Percentiles rank a stretch among this genome's conserved stretches.
phyloP scores from a whole-genome alignment of 2,888 invertebrate genomes.

The Tetranychus truncatus region DNA sequence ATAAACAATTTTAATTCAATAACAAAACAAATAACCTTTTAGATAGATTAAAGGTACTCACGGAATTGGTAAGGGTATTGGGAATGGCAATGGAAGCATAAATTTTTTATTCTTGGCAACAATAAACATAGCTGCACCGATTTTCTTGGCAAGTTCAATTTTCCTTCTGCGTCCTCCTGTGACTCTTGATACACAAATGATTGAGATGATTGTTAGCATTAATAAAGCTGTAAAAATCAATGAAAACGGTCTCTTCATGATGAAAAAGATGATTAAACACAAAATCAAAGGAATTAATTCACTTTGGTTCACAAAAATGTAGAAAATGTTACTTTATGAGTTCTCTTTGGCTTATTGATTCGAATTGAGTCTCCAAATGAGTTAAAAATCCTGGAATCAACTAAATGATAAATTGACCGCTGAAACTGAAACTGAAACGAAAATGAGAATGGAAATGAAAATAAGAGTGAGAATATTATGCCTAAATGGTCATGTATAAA shows the following conservation, averaged over 20 bases:
- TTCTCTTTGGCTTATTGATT: neutral
- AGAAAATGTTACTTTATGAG: neutral
- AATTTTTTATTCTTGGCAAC: slow-evolving; percentile 6
- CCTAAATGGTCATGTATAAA: too few relatives aligned
- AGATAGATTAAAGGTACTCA: neutral
- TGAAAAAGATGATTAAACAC: neutral
- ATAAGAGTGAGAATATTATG: too few relatives aligned
- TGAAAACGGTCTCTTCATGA: neutral
- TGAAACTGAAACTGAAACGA: too few relatives aligned
- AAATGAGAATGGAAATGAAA: too few relatives aligned
- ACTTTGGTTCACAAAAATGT: neutral
- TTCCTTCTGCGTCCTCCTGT: neutral
- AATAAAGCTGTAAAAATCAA: neutral
- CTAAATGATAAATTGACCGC: too few relatives aligned
- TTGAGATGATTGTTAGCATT: neutral
- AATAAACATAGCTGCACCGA: neutral
- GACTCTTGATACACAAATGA: neutral
- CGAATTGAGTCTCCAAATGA: too few relatives aligned
- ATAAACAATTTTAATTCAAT: too few relatives aligned
- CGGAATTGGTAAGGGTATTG: slow-evolving; percentile 1
- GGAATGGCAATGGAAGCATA: neutral
- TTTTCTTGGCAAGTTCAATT: slow-evolving; percentile 10
- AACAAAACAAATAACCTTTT: too few relatives aligned
- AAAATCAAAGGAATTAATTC: too few relatives aligned
- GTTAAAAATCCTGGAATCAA: too few relatives aligned